Base-by-base conservation (phyloP, 2,888 invertebrate species). In the Esperia sulphurella region DNA sequence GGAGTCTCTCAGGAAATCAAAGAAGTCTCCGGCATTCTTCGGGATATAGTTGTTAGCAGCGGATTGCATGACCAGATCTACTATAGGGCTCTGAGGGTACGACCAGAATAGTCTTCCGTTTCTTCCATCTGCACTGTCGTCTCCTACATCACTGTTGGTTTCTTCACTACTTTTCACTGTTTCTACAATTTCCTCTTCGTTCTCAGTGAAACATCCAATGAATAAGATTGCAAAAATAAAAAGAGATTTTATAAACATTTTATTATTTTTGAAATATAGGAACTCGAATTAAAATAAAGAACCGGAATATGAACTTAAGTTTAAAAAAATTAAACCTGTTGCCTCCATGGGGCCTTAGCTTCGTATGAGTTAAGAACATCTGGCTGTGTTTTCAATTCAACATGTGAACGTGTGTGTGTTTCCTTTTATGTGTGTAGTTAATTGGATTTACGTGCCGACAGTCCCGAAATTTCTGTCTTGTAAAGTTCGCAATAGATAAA, bases 1-100 rank as follows among this genome's bases (percentile, higher is more conserved):
- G 0, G 49, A 51, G 40, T 77, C 76, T 41, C 76, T 56, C 29
- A 77, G 48, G 41, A 65, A 63, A 48, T 73, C 73, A 45, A 76
- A 76, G 8, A 63, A 43, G 46, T 75, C 71, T 0, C 53, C 54
- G 30, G 58, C 52, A 21, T 61, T 55, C 12, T 45, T 55, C 13
- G 64, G 63, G 0, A 43, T 56, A 46, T 72, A 70, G 37, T 63
- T 63, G 5, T 61, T 55, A 1, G 67, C 55, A 5, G 54, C 50
- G 1, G 71, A 53, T 48, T 73, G 63, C 53, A 59, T 48, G 13
- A 72, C 3, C n/a, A 65, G 10, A 28, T 71, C 61, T 6, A 69
- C 46, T 10, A 72, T 51, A 3, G 64, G 59, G 33, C 50, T 58
- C 47, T 71, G 65, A 1, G 59, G 49, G 30, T 51, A 54, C 0